These are phyloP conservation scores for Cynopterus sphinx DNA, from an alignment of 2,797 vertebrate genomes.

Conservation along the genomic window DNA sequence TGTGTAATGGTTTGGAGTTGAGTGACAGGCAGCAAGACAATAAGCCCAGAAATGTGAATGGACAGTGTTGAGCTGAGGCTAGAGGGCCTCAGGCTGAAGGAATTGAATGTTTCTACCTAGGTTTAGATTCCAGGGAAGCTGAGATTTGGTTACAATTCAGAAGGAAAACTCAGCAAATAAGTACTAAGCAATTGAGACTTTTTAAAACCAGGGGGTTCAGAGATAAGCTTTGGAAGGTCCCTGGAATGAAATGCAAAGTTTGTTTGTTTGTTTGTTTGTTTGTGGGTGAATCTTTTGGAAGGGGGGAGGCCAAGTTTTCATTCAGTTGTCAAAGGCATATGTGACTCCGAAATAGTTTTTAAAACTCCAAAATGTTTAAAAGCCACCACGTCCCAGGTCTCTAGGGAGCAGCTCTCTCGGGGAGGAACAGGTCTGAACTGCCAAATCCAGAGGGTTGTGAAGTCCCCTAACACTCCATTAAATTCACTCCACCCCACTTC, in stretches of 20 bases:
- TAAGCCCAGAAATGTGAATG: slow-evolving; percentile 49
- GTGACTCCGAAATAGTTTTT: background rate
- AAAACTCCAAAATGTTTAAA: background rate
- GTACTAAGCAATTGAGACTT: background rate
- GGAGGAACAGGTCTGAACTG: background rate
- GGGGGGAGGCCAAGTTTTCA: background rate
- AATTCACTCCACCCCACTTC: background rate
- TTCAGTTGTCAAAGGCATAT: background rate
- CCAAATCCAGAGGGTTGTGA: background rate
- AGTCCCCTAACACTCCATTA: background rate
- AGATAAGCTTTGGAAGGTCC: background rate
- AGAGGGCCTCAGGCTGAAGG: background rate
- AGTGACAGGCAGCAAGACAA: slow-evolving; percentile 71
- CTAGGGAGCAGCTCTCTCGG: background rate
- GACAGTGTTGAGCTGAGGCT: background rate
- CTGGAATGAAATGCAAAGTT: background rate
- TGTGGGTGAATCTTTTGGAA: background rate
- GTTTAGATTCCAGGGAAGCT: background rate
- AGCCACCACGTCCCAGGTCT: background rate
- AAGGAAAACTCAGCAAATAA: background rate
- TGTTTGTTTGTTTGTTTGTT: background rate
- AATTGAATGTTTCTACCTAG: background rate
- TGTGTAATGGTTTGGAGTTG: slow-evolving; percentile 47
- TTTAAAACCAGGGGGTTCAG: background rate
- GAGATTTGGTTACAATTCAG: background rate